Evolutionary conservation across 2,888 invertebrate species (phyloP).

Genomic region (Plebejus argus): DNA sequence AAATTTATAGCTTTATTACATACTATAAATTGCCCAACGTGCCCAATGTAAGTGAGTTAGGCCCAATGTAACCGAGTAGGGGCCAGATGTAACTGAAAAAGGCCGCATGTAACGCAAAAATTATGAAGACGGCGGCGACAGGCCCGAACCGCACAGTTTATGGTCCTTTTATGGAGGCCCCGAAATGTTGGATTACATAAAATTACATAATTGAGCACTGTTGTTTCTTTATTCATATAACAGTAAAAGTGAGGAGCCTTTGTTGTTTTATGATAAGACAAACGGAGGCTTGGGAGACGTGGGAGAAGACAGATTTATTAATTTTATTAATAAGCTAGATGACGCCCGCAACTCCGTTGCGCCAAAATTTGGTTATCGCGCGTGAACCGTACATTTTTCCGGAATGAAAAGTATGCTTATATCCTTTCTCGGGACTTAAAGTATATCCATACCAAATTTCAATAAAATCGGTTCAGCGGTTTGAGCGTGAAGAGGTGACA

Average conservation of each 20-base stretch:
- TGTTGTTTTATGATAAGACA: constrained; percentile 1
- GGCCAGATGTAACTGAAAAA: not conserved
- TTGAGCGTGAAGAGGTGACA: too few species aligned
- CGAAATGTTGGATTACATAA: constrained; percentile 10
- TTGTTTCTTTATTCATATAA: constrained; percentile 6
- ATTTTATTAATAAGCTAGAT: too few species aligned
- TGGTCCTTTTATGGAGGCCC: constrained; percentile 20
- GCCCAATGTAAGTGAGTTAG: constrained; percentile 16
- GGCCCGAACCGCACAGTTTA: not conserved
- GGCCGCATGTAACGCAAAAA: constrained; percentile 28
- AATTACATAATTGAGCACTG: constrained; percentile 4
- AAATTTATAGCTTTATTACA: constrained; percentile 30
- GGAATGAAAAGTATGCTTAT: too few species aligned
- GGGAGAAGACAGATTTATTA: not conserved
- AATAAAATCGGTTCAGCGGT: too few species aligned
- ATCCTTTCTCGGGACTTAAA: too few species aligned
- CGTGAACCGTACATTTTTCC: too few species aligned
- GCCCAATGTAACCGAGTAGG: not conserved
- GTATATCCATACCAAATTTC: too few species aligned
- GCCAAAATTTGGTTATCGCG: too few species aligned
- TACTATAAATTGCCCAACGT: constrained; percentile 29
- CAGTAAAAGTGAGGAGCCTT: not conserved
- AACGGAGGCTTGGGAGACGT: not conserved
- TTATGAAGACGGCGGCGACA: constrained; percentile 23
- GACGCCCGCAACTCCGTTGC: too few species aligned